A percentile compares a stretch with the other conserved stretches of the same genome.
Conservation (phyloP, 2,797 vertebrate species). For the Gastrophryne carolinensis region DNA sequence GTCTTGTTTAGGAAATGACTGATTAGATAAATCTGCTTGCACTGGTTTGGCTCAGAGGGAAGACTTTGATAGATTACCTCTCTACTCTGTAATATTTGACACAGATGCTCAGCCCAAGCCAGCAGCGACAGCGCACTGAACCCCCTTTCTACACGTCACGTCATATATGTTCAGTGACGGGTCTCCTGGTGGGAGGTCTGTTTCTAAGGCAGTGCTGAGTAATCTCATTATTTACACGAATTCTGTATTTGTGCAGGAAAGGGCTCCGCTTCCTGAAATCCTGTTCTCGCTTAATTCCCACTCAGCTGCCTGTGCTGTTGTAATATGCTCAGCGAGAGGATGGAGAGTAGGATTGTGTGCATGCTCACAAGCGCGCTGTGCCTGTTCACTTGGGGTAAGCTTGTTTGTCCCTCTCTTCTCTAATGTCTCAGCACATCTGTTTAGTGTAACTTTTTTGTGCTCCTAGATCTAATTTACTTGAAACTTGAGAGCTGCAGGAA, state of each 20-base stretch:
- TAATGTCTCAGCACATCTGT: conserved; percentile 41
- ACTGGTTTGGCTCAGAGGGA: neutral
- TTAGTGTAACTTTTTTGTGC: conserved; percentile 29
- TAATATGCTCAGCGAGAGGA: conserved; percentile 32
- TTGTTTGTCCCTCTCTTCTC: conserved; percentile 11
- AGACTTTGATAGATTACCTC: conserved; percentile 15
- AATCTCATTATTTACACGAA: conserved; percentile 70
- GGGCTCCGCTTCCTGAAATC: conserved; percentile 48
- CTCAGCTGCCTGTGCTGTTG: conserved; percentile 26
- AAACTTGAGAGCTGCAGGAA: neutral
- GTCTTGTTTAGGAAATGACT: conserved; percentile 34
- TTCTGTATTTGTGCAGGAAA: conserved; percentile 57
- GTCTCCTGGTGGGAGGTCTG: conserved; percentile 54
- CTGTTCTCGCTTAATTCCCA: conserved; percentile 40
- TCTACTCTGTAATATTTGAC: conserved; percentile 30
- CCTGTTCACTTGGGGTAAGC: conserved; percentile 48
- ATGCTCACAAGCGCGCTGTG: conserved; percentile 28
- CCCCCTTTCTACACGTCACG: conserved; percentile 29
- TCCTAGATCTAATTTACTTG: conserved; percentile 23
- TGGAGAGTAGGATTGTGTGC: conserved; percentile 34
- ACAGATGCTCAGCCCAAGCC: conserved; percentile 28
- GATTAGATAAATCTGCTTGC: conserved; percentile 30
- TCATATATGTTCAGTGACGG: conserved; percentile 47
- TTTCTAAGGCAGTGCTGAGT: conserved; percentile 57
- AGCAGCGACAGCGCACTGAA: neutral